Base-by-base conservation (phyloP, 2,113 vertebrate genomes). In the Rhombomys opimus region DNA sequence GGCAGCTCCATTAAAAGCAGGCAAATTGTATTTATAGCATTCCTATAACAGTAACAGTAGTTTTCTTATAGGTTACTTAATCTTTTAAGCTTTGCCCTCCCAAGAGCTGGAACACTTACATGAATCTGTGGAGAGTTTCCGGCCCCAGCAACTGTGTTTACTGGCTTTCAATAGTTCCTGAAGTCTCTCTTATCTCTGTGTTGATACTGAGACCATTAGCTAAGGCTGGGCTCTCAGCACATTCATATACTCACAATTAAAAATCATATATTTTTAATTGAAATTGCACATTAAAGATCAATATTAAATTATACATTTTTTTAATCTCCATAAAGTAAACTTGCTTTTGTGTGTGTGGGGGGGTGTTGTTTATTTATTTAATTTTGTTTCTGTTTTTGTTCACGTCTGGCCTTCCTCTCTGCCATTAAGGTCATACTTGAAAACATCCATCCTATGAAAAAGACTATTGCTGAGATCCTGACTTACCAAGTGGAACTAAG, bases 401-500 rank as follows among this genome's bases (percentile, higher is more conserved):
- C 38, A 18, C 41, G 1, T 67, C 52, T 17, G 30, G 46, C 5
- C 52, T 92, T 93, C 35, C 86, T n/a, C 50, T 77, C 70, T 95
- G 9, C n/a, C 52, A 82, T 96, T 76, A 95, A 99, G 99, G 98
- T 97, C 90, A 98, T 99, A 2, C 98, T 99, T 87, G 98, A 98
- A 81, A 99, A 97, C 75, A 98, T 99, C 92, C 98, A 98, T 92
- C 98, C 98, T 61, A 99, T 99, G 99, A 99, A 99, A 98, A 99
- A 98, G 82, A 98, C 98, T 13, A 95, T 99, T 38, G 98, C 97
- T 18, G 99, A 98, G 93, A 99, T 99, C 67, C 97, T 99, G 98
- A 99, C 97, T 70, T 99, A 99, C 23, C 98, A 99, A 97, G 97
- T 98, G n/a, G 97, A 91, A 3, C 98, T 99, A 86, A 97, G 94